Percentiles rank a stretch among this genome's conserved stretches.
These are phyloP conservation scores for Rhyacichthys aspro DNA, from an alignment of 2,797 vertebrate species.

Conservation along the genomic window DNA sequence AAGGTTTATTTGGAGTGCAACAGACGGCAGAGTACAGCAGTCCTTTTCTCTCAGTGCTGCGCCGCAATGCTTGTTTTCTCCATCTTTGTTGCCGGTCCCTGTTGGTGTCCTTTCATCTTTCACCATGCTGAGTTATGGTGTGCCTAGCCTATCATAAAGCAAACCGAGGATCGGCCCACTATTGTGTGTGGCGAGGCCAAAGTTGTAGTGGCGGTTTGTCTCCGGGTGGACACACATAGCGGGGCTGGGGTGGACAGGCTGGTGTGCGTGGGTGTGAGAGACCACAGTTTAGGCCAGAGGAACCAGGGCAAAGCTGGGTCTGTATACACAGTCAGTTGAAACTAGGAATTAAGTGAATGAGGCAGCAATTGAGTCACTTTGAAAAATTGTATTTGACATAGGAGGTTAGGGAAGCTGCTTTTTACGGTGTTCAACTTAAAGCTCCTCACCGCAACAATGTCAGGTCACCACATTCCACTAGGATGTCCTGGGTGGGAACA, in stretches of 20 bases:
- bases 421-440: not conserved
- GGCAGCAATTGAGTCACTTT: slow-evolving; percentile 15
- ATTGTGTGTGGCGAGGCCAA: slow-evolving; percentile 59
- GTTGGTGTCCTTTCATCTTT: slow-evolving; percentile 58
- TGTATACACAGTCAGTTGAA: slow-evolving; percentile 26
- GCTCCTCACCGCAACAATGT: too few relatives aligned
- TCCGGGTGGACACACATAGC: slow-evolving; percentile 54
- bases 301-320: slow-evolving; percentile 20
- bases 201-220: slow-evolving; percentile 61
- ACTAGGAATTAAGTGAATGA: slow-evolving; percentile 23
- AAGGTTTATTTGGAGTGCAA: slow-evolving; percentile 5
- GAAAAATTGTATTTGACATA: slow-evolving; percentile 15
- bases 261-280: slow-evolving; percentile 42
- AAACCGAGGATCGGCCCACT: slow-evolving; percentile 49
- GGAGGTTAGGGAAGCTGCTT: slow-evolving; percentile 11
- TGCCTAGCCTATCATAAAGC: slow-evolving; percentile 57
- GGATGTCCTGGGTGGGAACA: not conserved
- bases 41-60: not conserved
- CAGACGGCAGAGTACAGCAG: slow-evolving; percentile 1
- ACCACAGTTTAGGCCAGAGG: slow-evolving; percentile 50
- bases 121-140: slow-evolving; percentile 57
- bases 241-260: slow-evolving; percentile 39
- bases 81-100: slow-evolving; percentile 22
- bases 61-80: slow-evolving; percentile 19
- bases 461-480: not conserved